Conservation (phyloP, 2,888 invertebrate genomes). For the Heliconius hortense region DNA sequence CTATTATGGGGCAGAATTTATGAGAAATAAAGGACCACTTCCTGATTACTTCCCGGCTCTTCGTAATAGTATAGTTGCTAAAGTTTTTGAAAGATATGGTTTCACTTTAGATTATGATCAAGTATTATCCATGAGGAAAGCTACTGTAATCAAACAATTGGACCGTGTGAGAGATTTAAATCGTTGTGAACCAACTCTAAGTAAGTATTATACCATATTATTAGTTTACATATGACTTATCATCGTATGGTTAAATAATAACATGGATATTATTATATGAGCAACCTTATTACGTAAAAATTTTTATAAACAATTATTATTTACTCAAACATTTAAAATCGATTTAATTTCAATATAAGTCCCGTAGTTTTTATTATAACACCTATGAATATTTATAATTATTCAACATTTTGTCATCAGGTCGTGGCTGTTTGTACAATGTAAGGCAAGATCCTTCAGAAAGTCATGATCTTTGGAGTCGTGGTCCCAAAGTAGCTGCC, state of each 20-base stretch:
- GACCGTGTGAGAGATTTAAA: conserved; percentile 60
- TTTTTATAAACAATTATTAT: no score
- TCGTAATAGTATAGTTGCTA: conserved; percentile 59
- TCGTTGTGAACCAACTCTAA: conserved; percentile 63
- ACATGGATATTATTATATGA: background rate
- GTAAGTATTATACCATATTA: conserved; percentile 55
- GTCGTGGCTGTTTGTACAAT: conserved; percentile 87
- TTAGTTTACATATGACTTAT: background rate
- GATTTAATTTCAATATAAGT: background rate
- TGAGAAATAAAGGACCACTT: conserved; percentile 57
- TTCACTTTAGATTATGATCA: conserved; percentile 56
- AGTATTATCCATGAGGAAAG: conserved; percentile 57
- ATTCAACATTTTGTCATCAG: conserved; percentile 52
- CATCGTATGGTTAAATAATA: conserved; percentile 53
- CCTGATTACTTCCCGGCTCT: conserved; percentile 64
- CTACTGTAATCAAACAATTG: conserved; percentile 59
- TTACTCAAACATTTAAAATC: background rate
- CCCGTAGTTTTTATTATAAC: background rate
- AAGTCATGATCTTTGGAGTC: conserved; percentile 84
- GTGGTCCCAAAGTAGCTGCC: conserved; percentile 75
- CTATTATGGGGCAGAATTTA: conserved; percentile 64
- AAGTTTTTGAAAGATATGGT: conserved; percentile 61
- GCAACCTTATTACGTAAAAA: no score
- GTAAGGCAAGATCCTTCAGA: conserved; percentile 91
- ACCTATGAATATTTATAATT: background rate